phyloP scores from a whole-genome alignment of 2,113 vertebrate genomes.

The Thymallus thymallus region DNA sequence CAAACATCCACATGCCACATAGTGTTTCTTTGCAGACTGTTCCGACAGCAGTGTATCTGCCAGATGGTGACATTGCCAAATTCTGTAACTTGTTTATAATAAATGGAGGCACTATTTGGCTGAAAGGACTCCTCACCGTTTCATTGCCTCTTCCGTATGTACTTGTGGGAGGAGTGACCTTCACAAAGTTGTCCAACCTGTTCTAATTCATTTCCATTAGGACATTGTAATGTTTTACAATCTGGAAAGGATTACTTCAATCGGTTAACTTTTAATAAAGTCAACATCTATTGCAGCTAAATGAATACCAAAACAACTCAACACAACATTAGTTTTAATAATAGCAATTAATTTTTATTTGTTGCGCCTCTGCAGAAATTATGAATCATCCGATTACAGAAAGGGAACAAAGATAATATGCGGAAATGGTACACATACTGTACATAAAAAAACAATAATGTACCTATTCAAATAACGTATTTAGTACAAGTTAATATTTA shows the following conservation, averaged over 20 bases:
- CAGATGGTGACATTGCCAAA: conserved; percentile 20
- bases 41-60: conserved; percentile 16
- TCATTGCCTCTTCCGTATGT: not conserved
- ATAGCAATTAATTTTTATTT: conserved; percentile 66
- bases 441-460: conserved; percentile 73
- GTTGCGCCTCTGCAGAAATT: conserved; percentile 65
- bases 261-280: no score
- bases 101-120: conserved; percentile 21
- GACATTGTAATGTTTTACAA: no score
- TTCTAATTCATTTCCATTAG: no score
- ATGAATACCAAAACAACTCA: not conserved
- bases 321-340: conserved; percentile 45
- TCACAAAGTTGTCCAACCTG: no score
- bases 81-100: conserved; percentile 16
- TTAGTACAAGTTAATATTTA: conserved; percentile 63
- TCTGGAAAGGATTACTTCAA: no score
- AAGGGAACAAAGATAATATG: conserved; percentile 60
- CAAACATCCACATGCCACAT: conserved; percentile 25
- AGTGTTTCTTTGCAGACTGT: conserved; percentile 22
- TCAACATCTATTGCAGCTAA: no score
- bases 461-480: conserved; percentile 69
- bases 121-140: not conserved
- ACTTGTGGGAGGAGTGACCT: not conserved
- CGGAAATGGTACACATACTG: conserved; percentile 64
- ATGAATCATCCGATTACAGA: conserved; percentile 69